Evolutionary conservation across 2,888 invertebrate genomes (phyloP), one percentile per base, ranked within the genome.

Genomic region (Labia minor): DNA sequence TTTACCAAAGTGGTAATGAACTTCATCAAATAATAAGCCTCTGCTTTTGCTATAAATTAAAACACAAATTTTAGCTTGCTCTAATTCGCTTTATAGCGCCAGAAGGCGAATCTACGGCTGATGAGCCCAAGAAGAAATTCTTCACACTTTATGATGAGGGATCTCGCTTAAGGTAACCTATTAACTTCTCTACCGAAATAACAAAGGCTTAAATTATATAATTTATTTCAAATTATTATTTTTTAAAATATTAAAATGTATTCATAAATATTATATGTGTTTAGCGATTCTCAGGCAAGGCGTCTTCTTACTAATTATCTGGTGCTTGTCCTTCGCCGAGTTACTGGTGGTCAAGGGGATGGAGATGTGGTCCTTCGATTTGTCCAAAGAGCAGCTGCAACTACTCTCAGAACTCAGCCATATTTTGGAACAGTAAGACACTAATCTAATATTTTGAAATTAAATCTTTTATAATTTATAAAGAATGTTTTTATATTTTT

Each of bases 251-350:
- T 49, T n/a, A 33, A 49, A 49, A 49, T 49, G 14, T 49, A 49
- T 49, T 33, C 11, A 11, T 49, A 49, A 49, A 6, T 26, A 6
- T 26, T 26, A 8, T 26, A 8, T 26, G 26, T 26, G 26, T 26
- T 61, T 78, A 86, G 86, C 16, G 81, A 81, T 77, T 72, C 72
- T 65, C 75, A 91, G 75, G 85, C 87, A 0, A 82, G 92, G 4
- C 87, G 87, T 76, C 86, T 87, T 0, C 92, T 92, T 77, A 87
- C 88, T 0, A 82, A 87, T 73, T 92, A 88, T 79, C 82, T 92
- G 69, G 85, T 86, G 71, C 85, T 86, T 75, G 84, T 92, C 68
- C 78, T 92, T 72, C 85, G 86, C 72, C 83, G 90, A 72, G 79
- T 86, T 78, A 65, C 71, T 8, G 69, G 69, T 1, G 65, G 69